A percentile compares a stretch with the other conserved stretches of the same genome.
phyloP scores from a whole-genome alignment of 2,113 vertebrate genomes.

The Cyanoramphus novaezelandiae region DNA sequence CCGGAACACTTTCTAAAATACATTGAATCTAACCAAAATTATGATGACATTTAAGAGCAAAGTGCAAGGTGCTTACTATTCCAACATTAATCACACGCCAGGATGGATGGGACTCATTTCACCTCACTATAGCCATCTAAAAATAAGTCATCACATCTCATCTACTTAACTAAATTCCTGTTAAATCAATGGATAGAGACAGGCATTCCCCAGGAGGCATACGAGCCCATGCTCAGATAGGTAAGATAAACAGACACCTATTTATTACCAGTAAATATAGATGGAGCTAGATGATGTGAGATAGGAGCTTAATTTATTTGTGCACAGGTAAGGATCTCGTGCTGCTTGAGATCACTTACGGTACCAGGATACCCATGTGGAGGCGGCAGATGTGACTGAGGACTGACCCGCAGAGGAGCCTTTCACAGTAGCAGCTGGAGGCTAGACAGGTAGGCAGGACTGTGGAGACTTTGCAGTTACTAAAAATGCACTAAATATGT shows the following conservation, averaged over 20 bases:
- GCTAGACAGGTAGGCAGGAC: neutral
- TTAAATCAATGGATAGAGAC: neutral
- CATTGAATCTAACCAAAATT: conserved; percentile 39
- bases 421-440: neutral
- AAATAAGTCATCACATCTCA: conserved; percentile 7
- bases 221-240: neutral
- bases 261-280: neutral
- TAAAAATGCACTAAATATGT: neutral
- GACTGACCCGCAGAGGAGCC: neutral
- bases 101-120: neutral
- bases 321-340: neutral
- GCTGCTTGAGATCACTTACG: neutral
- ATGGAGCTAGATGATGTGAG: neutral
- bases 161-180: neutral
- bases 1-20: neutral
- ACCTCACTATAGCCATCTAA: neutral
- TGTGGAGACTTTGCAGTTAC: neutral
- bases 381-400: neutral
- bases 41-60: conserved; percentile 23
- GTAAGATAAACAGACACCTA: neutral
- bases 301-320: neutral
- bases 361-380: neutral
- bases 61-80: conserved; percentile 45
- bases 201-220: neutral
- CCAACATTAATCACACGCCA: conserved; percentile 22